Evolutionary conservation across 2,888 invertebrate genomes (phyloP).

Genomic region (Acleris emargana): DNA sequence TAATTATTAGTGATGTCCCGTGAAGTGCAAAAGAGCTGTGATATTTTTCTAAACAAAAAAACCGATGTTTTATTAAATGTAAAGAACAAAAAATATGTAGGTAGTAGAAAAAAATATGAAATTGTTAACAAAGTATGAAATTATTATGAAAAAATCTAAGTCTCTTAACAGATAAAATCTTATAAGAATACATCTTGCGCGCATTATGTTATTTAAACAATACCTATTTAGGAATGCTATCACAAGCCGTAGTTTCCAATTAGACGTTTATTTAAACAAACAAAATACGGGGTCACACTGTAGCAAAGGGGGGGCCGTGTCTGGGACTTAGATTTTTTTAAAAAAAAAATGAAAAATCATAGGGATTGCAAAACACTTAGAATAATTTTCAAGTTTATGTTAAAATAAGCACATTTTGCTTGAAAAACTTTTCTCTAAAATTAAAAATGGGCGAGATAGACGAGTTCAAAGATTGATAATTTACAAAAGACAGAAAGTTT

Average conservation of each 20-base stretch:
- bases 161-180: conserved; percentile 1
- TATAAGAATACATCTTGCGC: neutral
- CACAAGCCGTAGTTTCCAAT: neutral
- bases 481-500: too few species aligned
- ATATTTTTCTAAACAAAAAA: conserved; percentile 19
- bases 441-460: too few species aligned
- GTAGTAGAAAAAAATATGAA: neutral
- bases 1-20: conserved; percentile 17
- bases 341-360: too few species aligned
- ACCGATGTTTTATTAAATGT: neutral
- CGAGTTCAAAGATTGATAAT: too few species aligned
- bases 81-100: neutral
- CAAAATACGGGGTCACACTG: too few species aligned
- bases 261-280: neutral
- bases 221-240: neutral
- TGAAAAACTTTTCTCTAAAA: too few species aligned
- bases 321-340: too few species aligned
- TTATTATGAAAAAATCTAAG: neutral
- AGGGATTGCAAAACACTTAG: too few species aligned
- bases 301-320: too few species aligned
- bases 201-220: neutral
- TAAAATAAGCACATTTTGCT: too few species aligned
- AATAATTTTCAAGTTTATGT: too few species aligned
- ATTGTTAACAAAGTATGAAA: neutral
- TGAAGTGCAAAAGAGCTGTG: conserved; percentile 28